Evolutionary conservation across 1,140 invertebrate genomes (phyloP), one percentile per base, ranked within the genome.

Genomic region (Cardiocondyla obscurior): DNA sequence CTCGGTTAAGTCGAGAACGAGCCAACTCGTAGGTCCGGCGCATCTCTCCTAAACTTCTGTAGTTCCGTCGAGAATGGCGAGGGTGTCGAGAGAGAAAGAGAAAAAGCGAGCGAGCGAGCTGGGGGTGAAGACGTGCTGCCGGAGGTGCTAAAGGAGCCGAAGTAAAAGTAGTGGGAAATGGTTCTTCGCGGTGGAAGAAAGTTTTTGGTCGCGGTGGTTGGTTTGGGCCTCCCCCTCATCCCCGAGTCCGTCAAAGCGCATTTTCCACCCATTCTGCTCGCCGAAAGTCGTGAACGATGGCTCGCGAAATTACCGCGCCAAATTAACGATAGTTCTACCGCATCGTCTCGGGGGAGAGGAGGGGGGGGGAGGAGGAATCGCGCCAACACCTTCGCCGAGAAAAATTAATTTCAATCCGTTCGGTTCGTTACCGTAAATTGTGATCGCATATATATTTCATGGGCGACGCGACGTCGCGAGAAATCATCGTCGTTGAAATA

Each of bases 1-100:
- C 77, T 73, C 77, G 67, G 79, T 81, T 81, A 73, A 72, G 67
- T 79, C 74, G 74, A 79, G 62, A 79, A 79, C 74, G 74, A 79
- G 74, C 74, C 74, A 79, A 79, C 74, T 79, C 62, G 22, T 22
- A 30, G 46, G 74, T 53, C 62, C 74, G 74, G 42, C 62, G 74
- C 74, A 69, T 79, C 74, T 25, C 74, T 69, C 33, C 62, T 69
- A 79, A 79, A 79, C 62, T 79, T 79, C 22, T 79, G 74, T 42
- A 55, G 74, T 79, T 79, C 28, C 64, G 74, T 39, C 30, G 62
- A 81, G 62, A 79, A 79, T 55, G 55, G 51, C 57, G 44, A 33
- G 28, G 42, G 14, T 2, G n/a, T n/a, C n/a, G 67, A 67, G 70
- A 65, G 55, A n/a, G 25, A 2, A 49, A 19, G 42, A 36, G 42